Evolutionary conservation across 2,888 invertebrate species (phyloP), one percentile per base, ranked within the genome.

Genomic region (Leucoptera coffeella): DNA sequence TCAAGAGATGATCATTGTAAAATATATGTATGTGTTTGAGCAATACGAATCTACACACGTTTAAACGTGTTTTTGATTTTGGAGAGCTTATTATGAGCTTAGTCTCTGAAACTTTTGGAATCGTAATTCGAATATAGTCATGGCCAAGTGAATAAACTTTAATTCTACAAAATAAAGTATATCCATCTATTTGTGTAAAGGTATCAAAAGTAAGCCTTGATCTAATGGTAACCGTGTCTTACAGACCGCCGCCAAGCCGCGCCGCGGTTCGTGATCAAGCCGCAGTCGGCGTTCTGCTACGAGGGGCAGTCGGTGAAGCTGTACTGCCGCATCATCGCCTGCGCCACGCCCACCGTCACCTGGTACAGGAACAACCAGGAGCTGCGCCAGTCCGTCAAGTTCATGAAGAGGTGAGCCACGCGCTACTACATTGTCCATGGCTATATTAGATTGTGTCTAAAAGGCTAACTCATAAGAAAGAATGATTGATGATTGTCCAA

Each of bases 231-330:
- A n/a, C n/a, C 26, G n/a, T n/a, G n/a, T n/a, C n/a, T 34, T 47
- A 15, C 46, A 88, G 96, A 97, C 67, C 89, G 96, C 22, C 78
- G 93, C 40, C 97, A 99, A 74, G 97, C 97, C 12, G 94, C 93
- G 23, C 99, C 99, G 4, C 78, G 97, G 50, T 99, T 99, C 71
- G 93, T 99, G 42, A 94, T 99, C 53, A 86, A 86, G 50, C 99
- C 99, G 5, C 85, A 88, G 45, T 92, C 91, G 31, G 92, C 94
- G 35, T 91, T 94, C 73, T 91, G 92, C 39, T 92, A 89, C 61
- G 97, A 99, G 54, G 97, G 97, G 15, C 95, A 97, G 58, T 91
- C 90, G 33, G 96, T 94, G 32, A 94, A 92, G 55, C 89, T 99
- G 76, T 92, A 91, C 56, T 99, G 97, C 56, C 85, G 95, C 42